phyloP scores from a whole-genome alignment of 2,113 vertebrate species.

The Oncorhynchus tshawytscha region DNA sequence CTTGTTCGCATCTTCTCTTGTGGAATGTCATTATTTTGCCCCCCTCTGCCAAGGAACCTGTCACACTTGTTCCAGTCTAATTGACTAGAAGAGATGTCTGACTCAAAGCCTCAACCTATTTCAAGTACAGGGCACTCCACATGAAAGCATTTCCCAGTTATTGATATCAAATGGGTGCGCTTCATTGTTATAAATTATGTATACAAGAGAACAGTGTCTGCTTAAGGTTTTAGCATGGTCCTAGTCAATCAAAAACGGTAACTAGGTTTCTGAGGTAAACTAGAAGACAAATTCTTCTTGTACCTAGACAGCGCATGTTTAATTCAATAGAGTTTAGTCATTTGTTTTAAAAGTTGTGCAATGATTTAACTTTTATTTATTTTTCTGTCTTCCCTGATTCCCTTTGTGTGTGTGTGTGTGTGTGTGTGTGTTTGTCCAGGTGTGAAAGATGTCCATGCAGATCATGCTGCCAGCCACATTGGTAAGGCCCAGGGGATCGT shows the following conservation, averaged over 20 bases:
- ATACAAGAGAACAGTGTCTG: background rate
- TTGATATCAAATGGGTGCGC: background rate
- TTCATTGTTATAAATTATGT: background rate
- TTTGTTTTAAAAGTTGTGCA: no score
- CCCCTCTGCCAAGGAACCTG: no score
- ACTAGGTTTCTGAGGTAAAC: no score
- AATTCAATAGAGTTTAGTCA: no score
- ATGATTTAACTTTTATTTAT: background rate
- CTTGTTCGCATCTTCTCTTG: no score
- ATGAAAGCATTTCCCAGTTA: background rate
- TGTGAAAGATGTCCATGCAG: slow-evolving; percentile 86
- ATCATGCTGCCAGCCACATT: slow-evolving; percentile 95
- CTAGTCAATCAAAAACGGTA: no score
- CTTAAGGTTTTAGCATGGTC: no score
- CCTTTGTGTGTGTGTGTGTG: slow-evolving; percentile 12
- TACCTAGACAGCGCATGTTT: no score
- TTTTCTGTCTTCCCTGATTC: background rate
- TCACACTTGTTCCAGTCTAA: background rate
- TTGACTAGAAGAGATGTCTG: background rate
- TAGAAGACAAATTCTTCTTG: no score
- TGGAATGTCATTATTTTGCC: no score
- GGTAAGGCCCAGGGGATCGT: slow-evolving; percentile 93
- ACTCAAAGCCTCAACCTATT: background rate
- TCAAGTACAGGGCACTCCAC: background rate
- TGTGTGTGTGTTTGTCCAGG: slow-evolving; percentile 63